phyloP scores from a whole-genome alignment of 2,888 invertebrate species.

The Cerastis leucographa region DNA sequence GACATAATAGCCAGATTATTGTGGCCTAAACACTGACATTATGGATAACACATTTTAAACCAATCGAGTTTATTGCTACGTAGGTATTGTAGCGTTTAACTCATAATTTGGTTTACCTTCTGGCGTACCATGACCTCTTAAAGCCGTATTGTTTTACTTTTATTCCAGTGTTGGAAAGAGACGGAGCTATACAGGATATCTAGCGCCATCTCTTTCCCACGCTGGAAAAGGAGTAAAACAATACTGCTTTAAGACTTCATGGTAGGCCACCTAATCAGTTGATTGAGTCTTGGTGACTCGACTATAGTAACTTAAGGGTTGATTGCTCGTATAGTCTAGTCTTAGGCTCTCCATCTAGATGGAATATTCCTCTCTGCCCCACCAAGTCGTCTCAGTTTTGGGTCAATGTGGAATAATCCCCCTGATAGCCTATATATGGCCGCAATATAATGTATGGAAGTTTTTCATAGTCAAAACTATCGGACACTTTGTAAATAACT shows the following conservation, averaged over 20 bases:
- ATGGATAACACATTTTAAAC: slow-evolving; percentile 11
- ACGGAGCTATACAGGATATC: no score
- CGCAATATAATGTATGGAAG: neutral
- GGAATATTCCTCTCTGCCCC: neutral
- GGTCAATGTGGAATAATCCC: neutral
- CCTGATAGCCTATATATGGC: neutral
- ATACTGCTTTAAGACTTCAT: no score
- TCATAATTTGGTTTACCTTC: neutral
- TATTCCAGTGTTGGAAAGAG: no score
- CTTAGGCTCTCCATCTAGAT: neutral
- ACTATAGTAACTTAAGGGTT: neutral
- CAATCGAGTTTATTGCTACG: slow-evolving; percentile 5
- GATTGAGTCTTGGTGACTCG: neutral
- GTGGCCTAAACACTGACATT: slow-evolving; percentile 47
- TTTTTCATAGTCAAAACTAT: neutral
- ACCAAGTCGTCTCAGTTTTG: neutral
- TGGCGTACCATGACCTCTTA: no score
- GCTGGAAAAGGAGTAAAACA: no score
- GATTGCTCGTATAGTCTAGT: no score
- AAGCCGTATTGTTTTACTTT: no score
- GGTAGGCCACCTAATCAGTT: neutral
- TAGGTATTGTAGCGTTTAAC: slow-evolving; percentile 6
- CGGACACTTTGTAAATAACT: neutral
- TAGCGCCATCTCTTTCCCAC: no score
- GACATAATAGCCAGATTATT: slow-evolving; percentile 66